These are phyloP conservation scores for Gastrophysa polygoni DNA, from an alignment of 2,888 invertebrate species.

Conservation along the genomic window DNA sequence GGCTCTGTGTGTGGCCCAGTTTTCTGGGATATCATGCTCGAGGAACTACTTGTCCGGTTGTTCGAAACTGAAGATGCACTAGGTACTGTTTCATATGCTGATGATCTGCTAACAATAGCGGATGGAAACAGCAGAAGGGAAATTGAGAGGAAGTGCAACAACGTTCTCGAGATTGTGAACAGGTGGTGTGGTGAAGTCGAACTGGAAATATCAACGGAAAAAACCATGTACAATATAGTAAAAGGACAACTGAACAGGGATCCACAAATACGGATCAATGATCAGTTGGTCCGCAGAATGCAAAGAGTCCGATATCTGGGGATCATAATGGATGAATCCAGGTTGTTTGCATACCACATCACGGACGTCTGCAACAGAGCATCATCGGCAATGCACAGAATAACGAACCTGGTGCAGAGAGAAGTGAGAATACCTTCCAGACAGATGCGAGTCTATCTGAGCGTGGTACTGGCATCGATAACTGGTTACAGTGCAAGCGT, in stretches of 20 bases:
- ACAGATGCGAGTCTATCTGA: too few species aligned
- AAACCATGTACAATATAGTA: background rate
- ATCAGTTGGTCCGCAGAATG: background rate
- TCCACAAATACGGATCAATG: background rate
- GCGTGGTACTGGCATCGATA: background rate
- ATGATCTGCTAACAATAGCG: slow-evolving; percentile 3
- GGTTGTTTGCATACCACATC: background rate
- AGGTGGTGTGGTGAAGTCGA: slow-evolving; percentile 1
- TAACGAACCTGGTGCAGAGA: slow-evolving; percentile 1
- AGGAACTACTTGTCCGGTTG: slow-evolving; percentile 1
- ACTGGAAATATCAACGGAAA: background rate
- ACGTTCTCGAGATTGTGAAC: background rate
- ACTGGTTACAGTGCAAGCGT: too few species aligned
- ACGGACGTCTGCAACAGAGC: background rate
- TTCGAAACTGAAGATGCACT: background rate
- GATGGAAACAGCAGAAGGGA: background rate
- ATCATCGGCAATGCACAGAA: slow-evolving; percentile 3
- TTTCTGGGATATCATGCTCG: background rate
- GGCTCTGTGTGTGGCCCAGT: background rate
- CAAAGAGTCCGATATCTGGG: background rate
- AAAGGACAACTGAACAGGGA: slow-evolving; percentile 8
- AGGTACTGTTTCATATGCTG: slow-evolving; percentile 1
- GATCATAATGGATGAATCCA: background rate
- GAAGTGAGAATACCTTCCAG: background rate
- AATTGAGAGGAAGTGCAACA: background rate